Evolutionary conservation across 2,888 invertebrate species (phyloP), one percentile per base, ranked within the genome.

Genomic region (Tetanocera ferruginea): DNA sequence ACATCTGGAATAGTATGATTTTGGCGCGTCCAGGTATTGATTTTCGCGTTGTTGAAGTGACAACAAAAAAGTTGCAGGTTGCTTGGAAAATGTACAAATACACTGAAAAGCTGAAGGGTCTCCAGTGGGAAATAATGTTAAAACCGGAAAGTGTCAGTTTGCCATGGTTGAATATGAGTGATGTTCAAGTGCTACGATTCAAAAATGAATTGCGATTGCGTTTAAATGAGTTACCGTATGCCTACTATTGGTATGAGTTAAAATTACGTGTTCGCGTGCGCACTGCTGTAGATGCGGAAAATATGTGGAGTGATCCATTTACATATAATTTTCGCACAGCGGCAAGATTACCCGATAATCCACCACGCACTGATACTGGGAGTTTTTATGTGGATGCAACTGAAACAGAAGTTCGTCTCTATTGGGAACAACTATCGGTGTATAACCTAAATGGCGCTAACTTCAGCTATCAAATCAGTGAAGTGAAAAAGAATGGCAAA

Each of bases 371-470:
- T 4, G 93, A 93, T 80, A 90, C 93, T 19, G 96, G 96, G 57
- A 94, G 94, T 84, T 96, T 96, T 87, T 93, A 94, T 87, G 91
- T 93, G 81, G 91, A 93, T 83, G 90, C 91, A 25, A 88, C 90
- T 55, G 91, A 91, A 79, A 91, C 94, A 80, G 91, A 93, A 75
- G 90, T 95, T 60, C 93, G 93, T 86, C 90, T 96, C 28, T 96
- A 96, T 87, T 97, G 96, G 96, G 93, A 95, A 86, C 92, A 94
- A 81, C 91, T 96, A 72, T 92, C 93, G 25, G 91, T 91, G 64
- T 92, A 92, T 85, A 91, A 93, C 82, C 92, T 94, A 83, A 95
- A 95, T 85, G 96, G 96, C 25, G 92, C 93, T 6, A 92, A 94
- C 85, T 95, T 96, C 85, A 91, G 91, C 2, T 96, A 96, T 86